Conservation (phyloP, 2,113 vertebrate species). For the Chlamydotis undulata region DNA sequence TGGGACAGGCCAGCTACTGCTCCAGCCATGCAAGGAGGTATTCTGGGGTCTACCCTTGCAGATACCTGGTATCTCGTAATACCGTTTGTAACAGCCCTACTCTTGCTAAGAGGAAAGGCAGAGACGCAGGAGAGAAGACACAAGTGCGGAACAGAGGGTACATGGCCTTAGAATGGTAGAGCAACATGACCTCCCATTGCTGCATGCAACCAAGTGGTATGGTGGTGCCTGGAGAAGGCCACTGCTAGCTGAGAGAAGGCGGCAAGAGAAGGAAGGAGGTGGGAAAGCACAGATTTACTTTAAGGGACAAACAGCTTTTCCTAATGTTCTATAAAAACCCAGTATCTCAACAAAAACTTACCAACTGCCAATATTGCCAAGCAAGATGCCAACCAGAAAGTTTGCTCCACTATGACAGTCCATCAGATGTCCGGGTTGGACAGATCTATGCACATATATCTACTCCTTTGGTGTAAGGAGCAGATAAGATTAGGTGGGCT, state of each 20-base stretch:
- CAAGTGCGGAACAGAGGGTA: background rate
- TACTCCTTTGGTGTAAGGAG: background rate
- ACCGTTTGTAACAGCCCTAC: background rate
- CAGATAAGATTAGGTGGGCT: background rate
- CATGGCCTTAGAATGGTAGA: background rate
- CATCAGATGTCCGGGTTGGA: background rate
- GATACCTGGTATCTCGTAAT: background rate
- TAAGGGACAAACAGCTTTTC: background rate
- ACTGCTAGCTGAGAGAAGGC: background rate
- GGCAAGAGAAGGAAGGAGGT: background rate
- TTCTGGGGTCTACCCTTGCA: background rate
- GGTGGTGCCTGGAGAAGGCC: background rate
- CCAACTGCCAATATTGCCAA: background rate
- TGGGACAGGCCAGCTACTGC: background rate
- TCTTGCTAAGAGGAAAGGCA: background rate
- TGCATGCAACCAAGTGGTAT: background rate
- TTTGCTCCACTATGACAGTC: background rate
- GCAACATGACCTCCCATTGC: background rate
- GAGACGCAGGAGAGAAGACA: background rate
- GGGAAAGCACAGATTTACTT: background rate
- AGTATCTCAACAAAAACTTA: background rate
- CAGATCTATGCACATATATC: background rate
- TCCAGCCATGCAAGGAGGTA: rapidly evolving
- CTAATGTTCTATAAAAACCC: background rate
- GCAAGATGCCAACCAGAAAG: background rate